Conservation (phyloP, 23 tunicate genomes). For the Styela plicata region DNA sequence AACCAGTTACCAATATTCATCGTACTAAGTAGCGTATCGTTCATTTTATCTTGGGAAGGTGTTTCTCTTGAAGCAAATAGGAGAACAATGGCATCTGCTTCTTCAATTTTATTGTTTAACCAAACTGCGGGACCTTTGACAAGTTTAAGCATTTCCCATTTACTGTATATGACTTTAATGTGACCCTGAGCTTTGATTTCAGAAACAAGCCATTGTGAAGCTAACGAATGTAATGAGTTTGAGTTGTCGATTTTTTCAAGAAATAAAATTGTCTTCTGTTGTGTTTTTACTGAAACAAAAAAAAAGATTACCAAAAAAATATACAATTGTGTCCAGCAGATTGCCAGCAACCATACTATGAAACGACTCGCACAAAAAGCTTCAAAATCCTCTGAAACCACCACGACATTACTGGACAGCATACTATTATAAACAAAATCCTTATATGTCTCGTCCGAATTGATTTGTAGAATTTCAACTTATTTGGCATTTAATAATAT, state of each 20-base stretch:
- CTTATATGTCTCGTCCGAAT: too few species aligned
- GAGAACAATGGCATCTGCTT: conserved; percentile 8
- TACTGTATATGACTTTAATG: conserved; percentile 11
- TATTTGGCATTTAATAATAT: too few species aligned
- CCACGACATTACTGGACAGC: too few species aligned
- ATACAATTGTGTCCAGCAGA: too few species aligned
- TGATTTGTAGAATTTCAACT: too few species aligned
- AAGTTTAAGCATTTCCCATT: conserved; percentile 20
- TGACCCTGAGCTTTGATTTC: conserved; percentile 19
- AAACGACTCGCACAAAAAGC: too few species aligned
- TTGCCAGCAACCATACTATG: too few species aligned
- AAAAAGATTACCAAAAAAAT: too few species aligned
- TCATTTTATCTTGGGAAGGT: background rate
- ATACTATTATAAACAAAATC: too few species aligned
- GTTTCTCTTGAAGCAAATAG: background rate
- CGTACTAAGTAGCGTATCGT: background rate
- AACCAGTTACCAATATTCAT: background rate
- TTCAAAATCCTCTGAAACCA: too few species aligned
- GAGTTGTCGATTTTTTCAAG: conserved; percentile 9
- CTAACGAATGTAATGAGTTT: background rate
- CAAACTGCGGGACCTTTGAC: background rate
- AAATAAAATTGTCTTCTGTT: conserved; percentile 10
- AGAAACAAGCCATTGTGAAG: conserved; percentile 14
- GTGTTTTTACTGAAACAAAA: background rate
- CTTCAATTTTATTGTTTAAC: background rate